Conservation (phyloP, 2,113 vertebrate species). For the Perccottus glenii region DNA sequence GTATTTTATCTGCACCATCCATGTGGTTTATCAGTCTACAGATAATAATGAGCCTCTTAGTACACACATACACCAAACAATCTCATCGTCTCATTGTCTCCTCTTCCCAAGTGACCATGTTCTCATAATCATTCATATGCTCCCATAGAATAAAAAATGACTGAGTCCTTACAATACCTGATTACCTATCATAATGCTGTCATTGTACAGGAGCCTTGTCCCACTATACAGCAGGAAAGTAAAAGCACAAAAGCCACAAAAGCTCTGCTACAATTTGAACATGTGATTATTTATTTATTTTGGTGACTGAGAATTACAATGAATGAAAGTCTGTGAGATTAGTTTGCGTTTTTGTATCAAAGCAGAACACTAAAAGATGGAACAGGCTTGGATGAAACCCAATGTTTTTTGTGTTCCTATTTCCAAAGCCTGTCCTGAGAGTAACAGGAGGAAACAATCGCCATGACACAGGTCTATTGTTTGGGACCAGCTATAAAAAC, state of each 20-base stretch:
- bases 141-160: conserved; percentile 47
- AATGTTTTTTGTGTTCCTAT: conserved; percentile 65
- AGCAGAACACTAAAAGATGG: conserved; percentile 58
- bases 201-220: conserved; percentile 29
- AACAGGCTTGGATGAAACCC: conserved; percentile 52
- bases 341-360: conserved; percentile 61
- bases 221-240: conserved; percentile 34
- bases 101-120: conserved; percentile 46
- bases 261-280: conserved; percentile 41
- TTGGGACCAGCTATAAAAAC: conserved; percentile 53
- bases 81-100: conserved; percentile 52
- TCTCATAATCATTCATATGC: conserved; percentile 42
- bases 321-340: conserved; percentile 67
- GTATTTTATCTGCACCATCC: conserved; percentile 59
- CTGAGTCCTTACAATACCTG: conserved; percentile 46
- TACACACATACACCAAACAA: conserved; percentile 63
- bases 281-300: conserved; percentile 32
- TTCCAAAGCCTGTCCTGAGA: conserved; percentile 55
- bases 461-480: conserved; percentile 67
- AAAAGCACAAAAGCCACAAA: conserved; percentile 36
- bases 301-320: conserved; percentile 59
- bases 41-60: conserved; percentile 71
- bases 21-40: conserved; percentile 64
- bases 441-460: conserved; percentile 56
- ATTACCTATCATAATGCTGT: conserved; percentile 38